Evolutionary conservation across 2,797 vertebrate species (phyloP), one percentile per base, ranked within the genome.

Genomic region (Diplodus puntazzo): DNA sequence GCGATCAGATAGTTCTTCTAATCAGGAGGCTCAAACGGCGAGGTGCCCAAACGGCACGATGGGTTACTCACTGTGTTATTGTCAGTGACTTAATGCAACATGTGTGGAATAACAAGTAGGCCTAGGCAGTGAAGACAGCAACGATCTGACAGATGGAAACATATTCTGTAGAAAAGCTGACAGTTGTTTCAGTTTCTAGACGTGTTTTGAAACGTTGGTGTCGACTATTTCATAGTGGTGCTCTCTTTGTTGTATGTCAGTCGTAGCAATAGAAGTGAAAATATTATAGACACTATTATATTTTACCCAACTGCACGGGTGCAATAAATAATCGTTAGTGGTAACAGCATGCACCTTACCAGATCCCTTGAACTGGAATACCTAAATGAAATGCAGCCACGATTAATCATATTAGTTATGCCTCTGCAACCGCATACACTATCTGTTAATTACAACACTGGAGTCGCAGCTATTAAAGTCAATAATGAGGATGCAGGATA

Each of bases 1-100:
- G 12, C 18, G 54, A 73, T 78, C 42, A 69, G 50, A 75, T 54
- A 34, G 53, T 64, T 73, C 48, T 34, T 71, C 49, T 75, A 82
- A 75, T 83, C 75, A 78, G 52, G 30, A 48, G n/a, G 20, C 80
- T 77, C 54, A 64, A 81, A 77, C 57, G 64, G 42, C 58, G 58
- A 61, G 25, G 52, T 55, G 20, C 46, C 65, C 53, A 34, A 58
- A 62, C 46, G 63, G 72, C 53, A 65, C 46, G 39, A 20, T 58
- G 57, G 14, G 43, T 25, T 68, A 53, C 52, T 39, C 34, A 2
- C 34, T 34, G 21, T 52, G 20, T 68, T 59, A 61, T 52, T 71
- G 23, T 67, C 49, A 27, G 66, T 74, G 69, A 63, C 53, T 64
- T 43, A 23, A 63, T 53, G 66, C 42, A 48, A 71, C 77, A 54